Evolutionary conservation across 2,888 invertebrate species (phyloP), one percentile per base, ranked within the genome.

Genomic region (Noctua janthe): DNA sequence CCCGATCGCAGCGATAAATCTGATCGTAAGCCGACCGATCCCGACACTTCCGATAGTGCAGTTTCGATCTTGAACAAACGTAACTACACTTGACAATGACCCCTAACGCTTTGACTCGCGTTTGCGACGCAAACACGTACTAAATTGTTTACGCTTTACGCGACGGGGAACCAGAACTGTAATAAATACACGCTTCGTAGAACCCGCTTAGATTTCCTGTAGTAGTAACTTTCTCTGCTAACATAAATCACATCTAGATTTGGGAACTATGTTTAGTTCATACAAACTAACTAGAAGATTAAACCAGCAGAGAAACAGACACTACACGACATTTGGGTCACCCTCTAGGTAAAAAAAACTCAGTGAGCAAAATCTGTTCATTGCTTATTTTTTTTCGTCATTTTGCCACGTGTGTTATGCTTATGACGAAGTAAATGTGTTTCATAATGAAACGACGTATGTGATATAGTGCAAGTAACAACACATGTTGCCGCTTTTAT

Each of bases 1-100:
- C 89, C 90, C 92, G 88, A 91, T 89, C 90, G 88, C 80, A 85
- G 82, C 92, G 85, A 94, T 95, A 94, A 94, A 95, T 95, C 93
- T 92, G 91, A 90, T 91, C 88, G 91, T 90, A 91, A 92, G 91
- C 92, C 92, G 91, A 92, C 92, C 92, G 91, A 91, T 90, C 89
- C 89, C 88, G 90, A 92, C 92, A 90, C 92, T 92, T 93, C 92
- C 92, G 92, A 92, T 91, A 87, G 90, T 91, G 91, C 91, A 90
- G 91, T 91, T 92, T 92, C 90, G 89, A 89, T 90, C 90, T 91
- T 90, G 78, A 89, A 90, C 88, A 80, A 78, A 82, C 82, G 87
- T 85, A 83, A 87, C 90, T 83, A 85, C 82, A 74, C 85, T 84
- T 88, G 86, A 86, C 85, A 89, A 88, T 90, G 89, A 88, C 83